Base-by-base conservation (phyloP, 2,113 vertebrate genomes). In the Triplophysa rosa region DNA sequence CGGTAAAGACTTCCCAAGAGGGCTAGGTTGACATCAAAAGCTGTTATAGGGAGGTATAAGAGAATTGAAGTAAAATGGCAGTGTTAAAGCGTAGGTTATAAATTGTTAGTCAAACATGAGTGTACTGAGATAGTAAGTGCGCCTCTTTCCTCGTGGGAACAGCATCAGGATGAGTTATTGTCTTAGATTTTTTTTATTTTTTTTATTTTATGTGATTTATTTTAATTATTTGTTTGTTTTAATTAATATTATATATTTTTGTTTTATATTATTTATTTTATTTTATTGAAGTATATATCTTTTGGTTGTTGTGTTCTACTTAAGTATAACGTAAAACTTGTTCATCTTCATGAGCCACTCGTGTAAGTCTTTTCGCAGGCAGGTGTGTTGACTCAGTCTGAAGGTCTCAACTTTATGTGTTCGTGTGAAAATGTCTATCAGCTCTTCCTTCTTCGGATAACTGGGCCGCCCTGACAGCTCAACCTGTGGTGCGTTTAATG, bases 391-490 rank as follows among this genome's bases (percentile, higher is more conserved):
- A 67, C 21, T 26, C 17, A 3, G 61, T 33, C 67, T 6, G 5
- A 37, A 37, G 33, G 6, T 37, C 33, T 37, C 66, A 42, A 26
- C 49, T 37, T 67, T 82, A 80, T 85, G 75, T 70, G 61, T 80
- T 59, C 79, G 77, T 71, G 69, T 81, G 84, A 85, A 84, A 80
- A 85, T 77, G 54, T 49, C 73, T 76, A 77, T 78, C 61, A 64
- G 65, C 59, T n/a, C 47, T 61, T 63, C 19, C 54, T 59, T 72
- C 64, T 66, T 84, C 67, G 40, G 40, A 86, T 87, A 86, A 82
- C 84, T 83, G 83, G 79, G 72, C 45, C 19, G 67, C 78, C 83
- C 63, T 90, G 86, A 91, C 87, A 87, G 83, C 79, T 92, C 83
- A 85, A 84, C 87, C 71, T 84, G 70, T 76, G 80, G 17, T 63